Evolutionary conservation across 2,113 vertebrate genomes (phyloP), one percentile per base, ranked within the genome.

Genomic region (Casuarius casuarius): DNA sequence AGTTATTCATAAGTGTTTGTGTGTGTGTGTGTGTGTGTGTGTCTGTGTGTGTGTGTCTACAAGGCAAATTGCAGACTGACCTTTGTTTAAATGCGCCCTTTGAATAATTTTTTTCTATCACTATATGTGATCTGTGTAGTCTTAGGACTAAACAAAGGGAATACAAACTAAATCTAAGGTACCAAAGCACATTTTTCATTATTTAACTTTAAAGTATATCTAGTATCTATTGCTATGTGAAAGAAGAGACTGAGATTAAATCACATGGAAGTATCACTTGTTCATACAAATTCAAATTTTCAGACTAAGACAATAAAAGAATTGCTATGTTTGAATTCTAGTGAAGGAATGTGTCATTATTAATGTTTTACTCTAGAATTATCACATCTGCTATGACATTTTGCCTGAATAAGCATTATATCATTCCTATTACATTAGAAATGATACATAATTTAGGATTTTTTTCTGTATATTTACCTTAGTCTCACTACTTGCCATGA

Each of bases 41-140:
- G 91, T 29, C 40, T 97, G 93, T 89, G 82, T 94, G 84, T 96
- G 89, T 97, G 83, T 98, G 95, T 98, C 65, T 97, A 98, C 95
- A 88, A 97, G 48, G 76, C 77, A 80, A 89, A 77, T 66, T 84
- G 72, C 85, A 97, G 83, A 63, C 22, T 63, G 92, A 87, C 91
- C 88, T 79, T 92, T 98, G 95, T 97, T 95, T 95, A 97, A 97
- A 96, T 3, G 8, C 91, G 29, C 94, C 75, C 12, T 91, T 95
- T 78, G 87, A 95, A 89, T 97, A 95, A 96, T 92, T 89, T 95
- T 92, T 94, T 96, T 73, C 58, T 76, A 46, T 59, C 71, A 68
- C 48, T 91, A 44, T 74, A 89, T 70, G 81, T 92, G 49, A 89
- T 76, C 40, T 21, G 46, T 33, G 1, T 79, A 90, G 54, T 90